Conservation (phyloP, 2,797 vertebrate species). For the Cuculus canorus region DNA sequence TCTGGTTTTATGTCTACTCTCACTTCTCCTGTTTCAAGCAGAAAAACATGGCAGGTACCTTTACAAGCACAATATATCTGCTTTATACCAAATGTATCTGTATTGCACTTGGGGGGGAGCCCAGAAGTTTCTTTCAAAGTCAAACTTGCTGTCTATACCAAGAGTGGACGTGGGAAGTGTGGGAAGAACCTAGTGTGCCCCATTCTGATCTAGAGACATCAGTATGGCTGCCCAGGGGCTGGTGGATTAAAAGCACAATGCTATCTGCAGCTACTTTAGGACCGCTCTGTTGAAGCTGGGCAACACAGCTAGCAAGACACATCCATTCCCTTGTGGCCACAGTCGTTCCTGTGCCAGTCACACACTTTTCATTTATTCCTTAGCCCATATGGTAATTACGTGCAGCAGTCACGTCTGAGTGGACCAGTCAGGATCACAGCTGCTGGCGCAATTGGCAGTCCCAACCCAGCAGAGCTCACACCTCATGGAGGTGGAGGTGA, state of each 20-base stretch:
- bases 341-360: not conserved
- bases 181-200: not conserved
- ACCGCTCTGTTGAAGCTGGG: not conserved
- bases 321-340: not conserved
- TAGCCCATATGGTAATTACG: not conserved
- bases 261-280: not conserved
- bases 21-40: conserved; percentile 6
- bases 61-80: not conserved
- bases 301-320: not conserved
- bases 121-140: not conserved
- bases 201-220: not conserved
- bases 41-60: conserved; percentile 44
- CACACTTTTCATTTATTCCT: not conserved
- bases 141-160: not conserved
- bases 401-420: not conserved
- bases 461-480: not conserved
- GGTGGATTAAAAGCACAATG: not conserved
- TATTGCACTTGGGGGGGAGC: not conserved
- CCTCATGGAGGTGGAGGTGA: not conserved
- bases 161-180: not conserved
- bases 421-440: accelerated
- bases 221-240: not conserved
- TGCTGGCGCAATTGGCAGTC: accelerated
- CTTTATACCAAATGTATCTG: not conserved
- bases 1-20: conserved; percentile 36